Percentiles rank a stretch among this genome's conserved stretches.
phyloP scores from a whole-genome alignment of 2,888 invertebrate genomes.

The Spodoptera picta region DNA sequence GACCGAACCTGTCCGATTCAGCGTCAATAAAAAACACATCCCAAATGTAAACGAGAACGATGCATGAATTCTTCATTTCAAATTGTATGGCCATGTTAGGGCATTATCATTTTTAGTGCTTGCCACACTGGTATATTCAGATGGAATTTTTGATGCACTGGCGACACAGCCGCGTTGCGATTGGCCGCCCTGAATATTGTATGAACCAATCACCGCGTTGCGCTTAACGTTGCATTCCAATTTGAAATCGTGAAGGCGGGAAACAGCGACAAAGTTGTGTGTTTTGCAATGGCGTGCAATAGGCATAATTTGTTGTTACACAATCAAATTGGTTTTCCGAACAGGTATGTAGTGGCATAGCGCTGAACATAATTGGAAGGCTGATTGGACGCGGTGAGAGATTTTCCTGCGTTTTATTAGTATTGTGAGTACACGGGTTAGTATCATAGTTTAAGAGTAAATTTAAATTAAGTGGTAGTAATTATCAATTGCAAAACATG shows the following conservation, averaged over 20 bases:
- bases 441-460: constrained; percentile 11
- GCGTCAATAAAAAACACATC: constrained; percentile 85
- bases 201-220: constrained; percentile 87
- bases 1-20: constrained; percentile 76
- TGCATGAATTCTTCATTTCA: constrained; percentile 88
- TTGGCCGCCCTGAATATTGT: constrained; percentile 88
- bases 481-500: constrained; percentile 21
- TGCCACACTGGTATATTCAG: constrained; percentile 88
- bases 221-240: constrained; percentile 88
- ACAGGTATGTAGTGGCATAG: constrained; percentile 62
- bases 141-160: constrained; percentile 90
- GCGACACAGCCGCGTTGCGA: constrained; percentile 86
- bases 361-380: constrained; percentile 55
- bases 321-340: constrained; percentile 72
- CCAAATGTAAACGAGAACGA: constrained; percentile 82
- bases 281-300: constrained; percentile 78
- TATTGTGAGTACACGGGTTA: constrained; percentile 44
- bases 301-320: constrained; percentile 77
- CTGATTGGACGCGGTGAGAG: constrained; percentile 49
- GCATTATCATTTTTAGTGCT: constrained; percentile 89
- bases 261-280: constrained; percentile 80
- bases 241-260: constrained; percentile 87
- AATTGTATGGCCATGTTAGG: constrained; percentile 87
- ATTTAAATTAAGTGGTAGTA: constrained; percentile 8
- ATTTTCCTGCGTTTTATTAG: constrained; percentile 57